Conservation (phyloP, 2,888 invertebrate species). For the Petrolisthes manimaculis region DNA sequence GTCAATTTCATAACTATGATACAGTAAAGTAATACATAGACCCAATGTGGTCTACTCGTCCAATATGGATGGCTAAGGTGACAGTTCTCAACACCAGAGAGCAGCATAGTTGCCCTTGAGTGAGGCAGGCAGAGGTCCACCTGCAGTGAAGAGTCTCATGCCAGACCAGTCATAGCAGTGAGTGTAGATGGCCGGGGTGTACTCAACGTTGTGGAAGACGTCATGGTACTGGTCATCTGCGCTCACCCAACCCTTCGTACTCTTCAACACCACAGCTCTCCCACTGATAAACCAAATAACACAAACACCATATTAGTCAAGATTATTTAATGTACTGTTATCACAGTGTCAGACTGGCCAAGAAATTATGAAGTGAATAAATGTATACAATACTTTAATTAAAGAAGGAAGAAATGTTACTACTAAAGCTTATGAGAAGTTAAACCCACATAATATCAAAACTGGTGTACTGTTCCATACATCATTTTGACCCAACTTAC, state of each 20-base stretch:
- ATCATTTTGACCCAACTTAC: no score
- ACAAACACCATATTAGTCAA: no score
- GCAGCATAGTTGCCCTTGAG: slow-evolving; percentile 95
- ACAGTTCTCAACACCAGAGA: slow-evolving; percentile 76
- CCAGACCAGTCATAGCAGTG: slow-evolving; percentile 95
- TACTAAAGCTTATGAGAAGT: no score
- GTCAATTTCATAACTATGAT: neutral
- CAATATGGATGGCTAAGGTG: neutral
- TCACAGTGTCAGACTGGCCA: no score
- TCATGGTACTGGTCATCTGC: slow-evolving; percentile 67
- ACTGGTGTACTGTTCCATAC: no score
- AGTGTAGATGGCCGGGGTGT: slow-evolving; percentile 94
- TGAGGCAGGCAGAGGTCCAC: slow-evolving; percentile 92
- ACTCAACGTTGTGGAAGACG: slow-evolving; percentile 84
- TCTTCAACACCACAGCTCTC: slow-evolving; percentile 86
- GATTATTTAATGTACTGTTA: no score
- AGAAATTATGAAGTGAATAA: no score
- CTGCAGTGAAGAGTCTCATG: slow-evolving; percentile 92
- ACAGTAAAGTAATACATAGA: neutral
- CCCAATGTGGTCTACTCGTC: neutral
- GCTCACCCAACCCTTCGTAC: slow-evolving; percentile 90
- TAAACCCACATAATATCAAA: no score
- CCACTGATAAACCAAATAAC: slow-evolving; percentile 70
- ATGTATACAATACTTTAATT: no score
- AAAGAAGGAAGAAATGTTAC: no score